Conservation (phyloP, 2,797 vertebrate genomes). For the Microcaecilia unicolor region DNA sequence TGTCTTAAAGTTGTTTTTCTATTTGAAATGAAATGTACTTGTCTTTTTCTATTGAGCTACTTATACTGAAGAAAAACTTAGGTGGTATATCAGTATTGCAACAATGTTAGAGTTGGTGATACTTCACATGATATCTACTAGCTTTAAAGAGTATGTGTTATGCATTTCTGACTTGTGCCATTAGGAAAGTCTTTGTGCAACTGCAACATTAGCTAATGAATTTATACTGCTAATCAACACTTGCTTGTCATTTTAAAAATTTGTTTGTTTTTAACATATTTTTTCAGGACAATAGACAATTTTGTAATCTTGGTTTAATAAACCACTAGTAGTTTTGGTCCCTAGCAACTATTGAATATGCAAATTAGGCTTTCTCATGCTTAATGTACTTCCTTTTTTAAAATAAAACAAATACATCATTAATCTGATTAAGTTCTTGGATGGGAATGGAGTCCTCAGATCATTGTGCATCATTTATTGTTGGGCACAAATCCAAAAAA, state of each 20-base stretch:
- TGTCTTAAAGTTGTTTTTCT: no score
- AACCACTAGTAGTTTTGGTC: slow-evolving; percentile 46
- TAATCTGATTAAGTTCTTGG: slow-evolving; percentile 85
- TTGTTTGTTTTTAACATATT: slow-evolving; percentile 52
- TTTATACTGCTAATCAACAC: slow-evolving; percentile 43
- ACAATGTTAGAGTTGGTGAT: no score
- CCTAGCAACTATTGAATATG: slow-evolving; percentile 61
- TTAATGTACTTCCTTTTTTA: slow-evolving; percentile 79
- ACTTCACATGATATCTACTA: slow-evolving; percentile 16
- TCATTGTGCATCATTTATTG: slow-evolving; percentile 65
- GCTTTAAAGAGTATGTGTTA: slow-evolving; percentile 19
- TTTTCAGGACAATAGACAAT: slow-evolving; percentile 48
- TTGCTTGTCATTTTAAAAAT: slow-evolving; percentile 51
- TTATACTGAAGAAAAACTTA: no score
- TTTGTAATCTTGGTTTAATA: slow-evolving; percentile 48
- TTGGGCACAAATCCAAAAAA: slow-evolving; percentile 62
- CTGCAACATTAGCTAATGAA: slow-evolving; percentile 31
- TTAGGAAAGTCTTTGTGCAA: slow-evolving; percentile 37
- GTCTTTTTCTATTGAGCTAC: no score
- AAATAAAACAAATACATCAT: slow-evolving; percentile 85
- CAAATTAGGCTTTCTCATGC: slow-evolving; percentile 60
- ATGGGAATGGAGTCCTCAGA: slow-evolving; percentile 61
- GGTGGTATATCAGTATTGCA: no score
- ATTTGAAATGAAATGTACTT: no score
- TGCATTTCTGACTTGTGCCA: slow-evolving; percentile 23